These are phyloP conservation scores for Apogon hyalosoma DNA, from an alignment of 2,797 vertebrate genomes.

Conservation along the genomic window DNA sequence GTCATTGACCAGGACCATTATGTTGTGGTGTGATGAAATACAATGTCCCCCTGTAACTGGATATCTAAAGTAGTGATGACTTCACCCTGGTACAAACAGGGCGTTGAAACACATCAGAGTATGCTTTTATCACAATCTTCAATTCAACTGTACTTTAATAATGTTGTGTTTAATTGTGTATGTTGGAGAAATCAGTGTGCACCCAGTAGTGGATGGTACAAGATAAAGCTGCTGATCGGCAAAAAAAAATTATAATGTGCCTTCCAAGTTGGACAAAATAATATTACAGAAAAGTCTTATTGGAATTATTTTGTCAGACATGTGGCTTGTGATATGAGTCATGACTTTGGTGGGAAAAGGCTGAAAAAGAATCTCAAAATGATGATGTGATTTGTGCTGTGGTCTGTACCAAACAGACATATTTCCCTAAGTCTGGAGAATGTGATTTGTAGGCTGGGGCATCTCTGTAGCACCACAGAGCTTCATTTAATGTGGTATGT, in stretches of 20 bases:
- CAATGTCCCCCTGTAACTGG: constrained; percentile 29
- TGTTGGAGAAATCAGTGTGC: constrained; percentile 12
- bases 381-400: no score
- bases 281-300: no score
- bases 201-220: constrained; percentile 32
- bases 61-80: constrained; percentile 34
- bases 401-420: no score
- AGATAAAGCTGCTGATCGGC: constrained; percentile 26
- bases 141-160: background rate
- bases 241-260: constrained; percentile 12
- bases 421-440: no score
- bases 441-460: no score
- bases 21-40: constrained; percentile 34
- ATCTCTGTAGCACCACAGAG: no score
- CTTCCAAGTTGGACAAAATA: constrained; percentile 2
- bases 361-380: no score
- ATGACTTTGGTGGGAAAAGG: no score
- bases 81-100: constrained; percentile 15
- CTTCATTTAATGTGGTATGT: no score
- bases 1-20: constrained; percentile 6
- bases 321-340: no score
- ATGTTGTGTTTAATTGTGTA: constrained; percentile 2
- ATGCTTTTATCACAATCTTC: constrained; percentile 20
- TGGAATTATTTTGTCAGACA: no score
- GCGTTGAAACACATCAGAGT: constrained; percentile 21